Conservation (phyloP, 2,113 vertebrate genomes). For the Paramormyrops kingsleyae region DNA sequence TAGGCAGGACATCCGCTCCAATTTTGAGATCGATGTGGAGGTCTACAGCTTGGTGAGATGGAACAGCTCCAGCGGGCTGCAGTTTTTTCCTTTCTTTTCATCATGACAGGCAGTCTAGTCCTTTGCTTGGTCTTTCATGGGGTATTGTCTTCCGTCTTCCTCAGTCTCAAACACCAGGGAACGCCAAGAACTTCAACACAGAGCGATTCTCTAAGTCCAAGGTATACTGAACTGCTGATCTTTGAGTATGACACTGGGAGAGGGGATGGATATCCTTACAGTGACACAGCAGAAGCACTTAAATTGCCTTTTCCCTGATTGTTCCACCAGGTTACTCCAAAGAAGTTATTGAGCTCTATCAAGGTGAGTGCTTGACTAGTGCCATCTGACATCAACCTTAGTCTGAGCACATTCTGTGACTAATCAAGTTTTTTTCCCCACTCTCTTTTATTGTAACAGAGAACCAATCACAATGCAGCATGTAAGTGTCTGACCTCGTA, state of each 20-base stretch:
- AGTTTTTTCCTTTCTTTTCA: background rate
- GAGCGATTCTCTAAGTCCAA: slow-evolving; percentile 44
- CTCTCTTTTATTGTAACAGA: slow-evolving; percentile 35
- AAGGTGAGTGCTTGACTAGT: slow-evolving; percentile 46
- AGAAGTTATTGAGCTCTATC: slow-evolving; percentile 63
- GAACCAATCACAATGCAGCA: slow-evolving; percentile 47
- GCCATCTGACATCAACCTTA: background rate
- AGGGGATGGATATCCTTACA: background rate
- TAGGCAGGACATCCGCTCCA: slow-evolving; percentile 61
- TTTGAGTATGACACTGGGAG: background rate
- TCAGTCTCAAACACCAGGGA: slow-evolving; percentile 45
- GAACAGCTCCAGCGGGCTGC: background rate
- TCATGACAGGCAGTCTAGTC: background rate
- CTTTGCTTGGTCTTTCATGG: background rate
- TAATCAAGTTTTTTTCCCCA: background rate
- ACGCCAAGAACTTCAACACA: slow-evolving; percentile 26
- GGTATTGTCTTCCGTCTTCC: background rate
- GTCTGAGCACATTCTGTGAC: background rate
- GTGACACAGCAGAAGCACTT: accelerated
- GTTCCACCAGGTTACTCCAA: slow-evolving; percentile 59
- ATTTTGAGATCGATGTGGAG: slow-evolving; percentile 69
- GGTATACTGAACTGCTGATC: slow-evolving; percentile 27
- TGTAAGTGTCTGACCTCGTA: slow-evolving; percentile 44
- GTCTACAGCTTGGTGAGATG: slow-evolving; percentile 68
- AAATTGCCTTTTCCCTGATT: background rate